phyloP scores from a whole-genome alignment of 2,113 vertebrate species.

The Xenopus borealis region DNA sequence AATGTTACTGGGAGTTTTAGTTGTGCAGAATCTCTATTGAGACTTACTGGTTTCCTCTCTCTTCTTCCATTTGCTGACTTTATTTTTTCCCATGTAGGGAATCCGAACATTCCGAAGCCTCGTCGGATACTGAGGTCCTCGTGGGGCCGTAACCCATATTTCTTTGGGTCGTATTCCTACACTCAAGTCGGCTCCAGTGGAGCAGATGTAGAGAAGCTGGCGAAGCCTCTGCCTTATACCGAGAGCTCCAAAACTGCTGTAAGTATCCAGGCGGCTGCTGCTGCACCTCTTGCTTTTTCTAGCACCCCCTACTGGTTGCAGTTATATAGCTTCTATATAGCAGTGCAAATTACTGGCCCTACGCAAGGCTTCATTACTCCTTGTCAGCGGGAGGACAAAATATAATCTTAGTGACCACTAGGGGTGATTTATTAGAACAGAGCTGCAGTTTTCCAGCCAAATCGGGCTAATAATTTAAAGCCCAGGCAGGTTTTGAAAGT shows the following conservation, averaged over 20 bases:
- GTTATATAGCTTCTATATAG: no score
- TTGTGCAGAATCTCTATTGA: background rate
- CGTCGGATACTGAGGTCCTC: conserved; percentile 89
- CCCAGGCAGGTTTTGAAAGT: no score
- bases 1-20: background rate
- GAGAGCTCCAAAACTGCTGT: conserved; percentile 91
- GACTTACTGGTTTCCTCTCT: background rate
- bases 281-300: background rate
- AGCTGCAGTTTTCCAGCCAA: no score
- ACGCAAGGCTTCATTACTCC: no score
- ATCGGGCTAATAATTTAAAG: no score
- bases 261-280: conserved; percentile 52
- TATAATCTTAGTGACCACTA: no score
- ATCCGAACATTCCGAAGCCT: conserved; percentile 96
- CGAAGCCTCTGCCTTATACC: conserved; percentile 87
- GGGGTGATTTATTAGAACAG: no score
- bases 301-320: no score
- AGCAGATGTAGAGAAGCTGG: conserved; percentile 86
- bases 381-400: no score
- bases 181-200: conserved; percentile 94
- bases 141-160: conserved; percentile 92
- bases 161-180: conserved; percentile 94
- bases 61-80: background rate
- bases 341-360: no score
- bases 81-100: conserved; percentile 69